phyloP scores from a whole-genome alignment of 1,140 invertebrate genomes.

The Platyura marginata region DNA sequence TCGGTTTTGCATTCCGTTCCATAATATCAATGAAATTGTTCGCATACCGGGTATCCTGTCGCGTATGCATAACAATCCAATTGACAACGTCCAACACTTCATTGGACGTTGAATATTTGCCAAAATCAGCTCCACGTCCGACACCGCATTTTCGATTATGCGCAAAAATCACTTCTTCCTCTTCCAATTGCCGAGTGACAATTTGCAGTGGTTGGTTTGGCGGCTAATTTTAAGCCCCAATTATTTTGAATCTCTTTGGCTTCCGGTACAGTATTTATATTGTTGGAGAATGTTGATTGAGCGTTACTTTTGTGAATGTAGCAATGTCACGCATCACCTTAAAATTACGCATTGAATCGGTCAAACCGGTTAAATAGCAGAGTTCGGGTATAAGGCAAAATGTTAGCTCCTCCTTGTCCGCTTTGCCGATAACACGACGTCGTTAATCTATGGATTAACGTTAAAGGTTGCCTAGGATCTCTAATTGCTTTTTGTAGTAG shows the following conservation, averaged over 20 bases:
- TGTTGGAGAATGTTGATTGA: conserved; percentile 51
- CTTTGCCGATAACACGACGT: conserved; percentile 25
- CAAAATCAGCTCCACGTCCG: conserved; percentile 49
- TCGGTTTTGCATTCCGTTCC: conserved; percentile 30
- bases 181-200: conserved; percentile 39
- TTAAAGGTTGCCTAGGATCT: too few relatives aligned
- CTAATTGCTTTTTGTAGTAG: too few relatives aligned
- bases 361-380: conserved; percentile 55
- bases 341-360: conserved; percentile 32
- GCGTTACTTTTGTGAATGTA: conserved; percentile 53
- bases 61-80: conserved; percentile 50
- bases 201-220: conserved; percentile 33
- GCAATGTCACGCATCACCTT: conserved; percentile 65
- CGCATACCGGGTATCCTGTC: conserved; percentile 35
- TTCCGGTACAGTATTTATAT: conserved; percentile 38
- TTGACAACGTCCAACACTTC: conserved; percentile 33
- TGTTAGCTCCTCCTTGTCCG: conserved; percentile 22
- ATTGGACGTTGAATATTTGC: conserved; percentile 31
- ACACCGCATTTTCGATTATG: conserved; percentile 25
- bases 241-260: conserved; percentile 47
- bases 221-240: conserved; percentile 50
- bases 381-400: conserved; percentile 67
- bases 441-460: conserved; percentile 26
- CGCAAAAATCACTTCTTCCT: conserved; percentile 51
- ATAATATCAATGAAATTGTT: conserved; percentile 40